A percentile compares a stretch with the other conserved stretches of the same genome.
These are phyloP conservation scores for Brachylomia viminalis DNA, from an alignment of 2,888 invertebrate genomes.

Conservation along the genomic window DNA sequence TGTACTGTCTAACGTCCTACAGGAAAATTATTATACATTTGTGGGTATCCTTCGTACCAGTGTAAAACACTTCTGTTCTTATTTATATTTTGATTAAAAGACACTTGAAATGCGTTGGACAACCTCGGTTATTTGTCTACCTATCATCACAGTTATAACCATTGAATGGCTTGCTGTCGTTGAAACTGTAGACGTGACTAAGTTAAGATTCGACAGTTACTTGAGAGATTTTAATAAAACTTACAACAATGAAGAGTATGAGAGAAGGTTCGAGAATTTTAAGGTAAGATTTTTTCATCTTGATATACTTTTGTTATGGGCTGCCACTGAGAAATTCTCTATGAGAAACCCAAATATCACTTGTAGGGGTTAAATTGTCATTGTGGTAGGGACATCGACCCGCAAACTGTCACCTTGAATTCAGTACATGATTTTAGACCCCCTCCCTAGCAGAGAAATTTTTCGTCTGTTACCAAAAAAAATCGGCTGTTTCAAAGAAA, in stretches of 20 bases:
- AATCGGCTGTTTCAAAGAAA: no score
- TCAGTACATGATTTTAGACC: no score
- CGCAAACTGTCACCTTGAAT: neutral
- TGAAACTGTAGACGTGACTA: neutral
- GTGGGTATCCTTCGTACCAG: neutral
- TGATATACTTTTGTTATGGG: neutral
- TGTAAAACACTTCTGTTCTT: neutral
- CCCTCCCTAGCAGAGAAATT: no score
- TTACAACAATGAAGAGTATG: conserved; percentile 64
- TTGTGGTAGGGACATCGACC: neutral
- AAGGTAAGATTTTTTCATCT: conserved; percentile 65
- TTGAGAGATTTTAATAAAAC: conserved; percentile 67
- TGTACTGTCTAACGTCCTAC: neutral
- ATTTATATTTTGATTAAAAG: neutral
- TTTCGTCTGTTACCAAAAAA: no score
- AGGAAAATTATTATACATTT: neutral
- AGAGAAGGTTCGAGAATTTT: conserved; percentile 66
- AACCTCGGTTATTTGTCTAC: neutral
- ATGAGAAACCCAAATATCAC: neutral
- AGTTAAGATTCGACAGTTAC: conserved; percentile 60
- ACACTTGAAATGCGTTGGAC: neutral
- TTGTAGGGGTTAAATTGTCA: neutral
- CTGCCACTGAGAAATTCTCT: neutral
- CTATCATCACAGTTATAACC: neutral
- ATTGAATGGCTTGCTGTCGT: neutral